phyloP scores from a whole-genome alignment of 1,140 invertebrate species.

The Popillia japonica region DNA sequence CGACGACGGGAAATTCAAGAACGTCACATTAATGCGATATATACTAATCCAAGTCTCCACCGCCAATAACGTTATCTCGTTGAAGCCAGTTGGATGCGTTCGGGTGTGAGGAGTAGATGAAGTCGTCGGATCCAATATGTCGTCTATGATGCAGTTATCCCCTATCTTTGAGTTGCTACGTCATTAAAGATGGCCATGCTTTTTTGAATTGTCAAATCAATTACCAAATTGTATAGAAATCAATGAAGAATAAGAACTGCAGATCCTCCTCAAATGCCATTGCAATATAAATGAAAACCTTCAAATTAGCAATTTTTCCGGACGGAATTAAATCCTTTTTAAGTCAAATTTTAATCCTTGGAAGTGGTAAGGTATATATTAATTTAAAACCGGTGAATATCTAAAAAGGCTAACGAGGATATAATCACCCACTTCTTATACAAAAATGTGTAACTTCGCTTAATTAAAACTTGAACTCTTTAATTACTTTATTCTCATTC shows the following conservation, averaged over 20 bases:
- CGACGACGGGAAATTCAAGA: slow-evolving; percentile 7
- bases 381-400: background rate
- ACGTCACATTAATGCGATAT: slow-evolving; percentile 17
- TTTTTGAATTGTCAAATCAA: too few species aligned
- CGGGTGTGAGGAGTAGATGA: background rate
- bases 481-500: slow-evolving; percentile 15
- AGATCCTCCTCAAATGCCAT: background rate
- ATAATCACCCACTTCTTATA: slow-evolving; percentile 32
- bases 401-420: slow-evolving; percentile 23
- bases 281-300: background rate
- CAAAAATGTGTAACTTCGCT: slow-evolving; percentile 26
- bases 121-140: background rate
- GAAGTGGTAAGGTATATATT: slow-evolving; percentile 2
- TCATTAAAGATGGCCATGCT: too few species aligned
- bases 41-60: background rate
- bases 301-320: background rate
- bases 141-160: background rate
- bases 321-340: background rate
- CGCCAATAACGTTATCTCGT: slow-evolving; percentile 16
- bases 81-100: slow-evolving; percentile 8
- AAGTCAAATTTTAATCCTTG: slow-evolving; percentile 9
- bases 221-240: background rate
- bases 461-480: slow-evolving; percentile 24
- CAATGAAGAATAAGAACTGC: background rate
- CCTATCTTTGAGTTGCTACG: too few species aligned